These are phyloP conservation scores for Paralvinella palmiformis DNA, from an alignment of 1,140 invertebrate genomes.

Conservation along the genomic window DNA sequence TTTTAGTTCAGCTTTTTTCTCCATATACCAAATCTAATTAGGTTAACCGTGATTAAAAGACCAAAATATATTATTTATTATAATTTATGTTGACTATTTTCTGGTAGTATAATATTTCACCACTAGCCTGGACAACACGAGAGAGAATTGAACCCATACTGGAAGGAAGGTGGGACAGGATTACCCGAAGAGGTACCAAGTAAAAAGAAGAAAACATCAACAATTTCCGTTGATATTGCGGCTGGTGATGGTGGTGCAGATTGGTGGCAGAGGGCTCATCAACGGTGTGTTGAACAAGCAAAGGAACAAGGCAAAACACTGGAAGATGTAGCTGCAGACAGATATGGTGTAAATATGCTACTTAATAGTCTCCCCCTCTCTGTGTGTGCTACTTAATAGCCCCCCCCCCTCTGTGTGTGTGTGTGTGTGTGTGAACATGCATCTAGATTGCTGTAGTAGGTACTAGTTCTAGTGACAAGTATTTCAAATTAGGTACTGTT, in stretches of 20 bases:
- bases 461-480: too few relatives aligned
- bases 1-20: too few relatives aligned
- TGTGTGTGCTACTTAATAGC: too few relatives aligned
- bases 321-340: constrained; percentile 59
- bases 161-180: constrained; percentile 81
- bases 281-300: constrained; percentile 58
- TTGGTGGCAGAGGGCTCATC: constrained; percentile 58
- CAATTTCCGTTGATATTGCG: neutral
- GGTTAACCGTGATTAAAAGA: too few relatives aligned
- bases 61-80: too few relatives aligned
- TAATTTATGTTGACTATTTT: neutral
- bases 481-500: too few relatives aligned
- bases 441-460: too few relatives aligned
- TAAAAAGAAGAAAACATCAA: constrained; percentile 21
- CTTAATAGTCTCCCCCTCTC: too few relatives aligned
- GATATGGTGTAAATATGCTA: constrained; percentile 63
- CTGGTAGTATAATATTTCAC: constrained; percentile 11
- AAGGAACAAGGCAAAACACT: constrained; percentile 54
- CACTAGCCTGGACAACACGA: constrained; percentile 63
- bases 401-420: too few relatives aligned
- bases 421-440: too few relatives aligned
- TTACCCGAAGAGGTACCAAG: constrained; percentile 56
- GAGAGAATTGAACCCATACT: constrained; percentile 85
- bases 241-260: constrained; percentile 50
- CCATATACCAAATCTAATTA: too few relatives aligned